phyloP scores from a whole-genome alignment of 2,797 vertebrate genomes.

The Mus spretus region DNA sequence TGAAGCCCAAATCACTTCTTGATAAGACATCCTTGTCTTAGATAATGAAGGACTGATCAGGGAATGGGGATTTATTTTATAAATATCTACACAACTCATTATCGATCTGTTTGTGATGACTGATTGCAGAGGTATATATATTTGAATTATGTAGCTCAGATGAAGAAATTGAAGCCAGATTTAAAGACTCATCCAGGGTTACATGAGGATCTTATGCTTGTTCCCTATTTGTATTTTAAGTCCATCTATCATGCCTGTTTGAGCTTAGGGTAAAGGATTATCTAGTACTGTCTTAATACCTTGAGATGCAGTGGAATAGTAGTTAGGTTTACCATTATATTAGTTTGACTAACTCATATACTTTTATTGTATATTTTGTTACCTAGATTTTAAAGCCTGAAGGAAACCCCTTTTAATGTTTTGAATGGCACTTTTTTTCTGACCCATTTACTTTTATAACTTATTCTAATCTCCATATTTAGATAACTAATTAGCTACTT shows the following conservation, averaged over 20 bases:
- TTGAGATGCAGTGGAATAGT: neutral
- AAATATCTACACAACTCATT: neutral
- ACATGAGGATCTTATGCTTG: neutral
- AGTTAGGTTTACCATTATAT: constrained; percentile 69
- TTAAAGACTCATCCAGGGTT: constrained; percentile 16
- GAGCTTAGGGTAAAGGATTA: neutral
- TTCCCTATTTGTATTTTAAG: constrained; percentile 6
- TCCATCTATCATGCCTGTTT: neutral
- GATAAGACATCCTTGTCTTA: neutral
- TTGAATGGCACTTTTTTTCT: neutral
- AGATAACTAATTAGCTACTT: neutral
- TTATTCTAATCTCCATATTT: neutral
- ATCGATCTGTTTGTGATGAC: neutral
- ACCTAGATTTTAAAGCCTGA: constrained; percentile 48
- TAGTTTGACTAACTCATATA: neutral
- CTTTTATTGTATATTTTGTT: neutral
- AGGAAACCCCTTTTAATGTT: constrained; percentile 35
- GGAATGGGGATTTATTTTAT: neutral
- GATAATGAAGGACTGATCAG: neutral
- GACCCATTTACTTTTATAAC: neutral
- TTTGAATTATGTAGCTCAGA: neutral
- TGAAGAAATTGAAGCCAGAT: constrained; percentile 48
- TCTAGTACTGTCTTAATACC: neutral
- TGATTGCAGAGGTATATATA: neutral
- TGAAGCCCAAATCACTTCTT: neutral